Conservation (phyloP, 2,888 invertebrate genomes). For the Hipparchia sbordonii region DNA sequence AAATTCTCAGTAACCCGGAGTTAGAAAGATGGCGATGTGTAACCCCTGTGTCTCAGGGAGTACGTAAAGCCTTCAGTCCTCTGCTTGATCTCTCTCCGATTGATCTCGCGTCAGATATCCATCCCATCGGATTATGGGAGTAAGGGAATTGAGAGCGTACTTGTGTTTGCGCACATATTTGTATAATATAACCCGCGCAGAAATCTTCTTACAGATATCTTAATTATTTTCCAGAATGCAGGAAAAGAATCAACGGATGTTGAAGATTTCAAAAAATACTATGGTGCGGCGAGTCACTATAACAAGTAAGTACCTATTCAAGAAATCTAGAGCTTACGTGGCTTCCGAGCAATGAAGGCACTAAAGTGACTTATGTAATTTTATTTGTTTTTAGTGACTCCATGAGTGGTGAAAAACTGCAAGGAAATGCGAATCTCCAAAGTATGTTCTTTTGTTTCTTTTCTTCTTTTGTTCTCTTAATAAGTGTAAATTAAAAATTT, state of each 20-base stretch:
- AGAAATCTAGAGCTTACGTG: background rate
- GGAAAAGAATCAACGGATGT: slow-evolving; percentile 47
- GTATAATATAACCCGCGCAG: too few species aligned
- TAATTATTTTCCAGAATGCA: slow-evolving; percentile 51
- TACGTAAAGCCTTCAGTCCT: too few species aligned
- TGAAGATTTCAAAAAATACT: slow-evolving; percentile 59
- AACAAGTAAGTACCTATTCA: slow-evolving; percentile 62
- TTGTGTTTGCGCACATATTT: too few species aligned
- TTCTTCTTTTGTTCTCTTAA: background rate
- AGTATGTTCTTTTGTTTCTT: slow-evolving; percentile 46
- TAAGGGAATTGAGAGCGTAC: too few species aligned
- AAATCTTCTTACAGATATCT: background rate
- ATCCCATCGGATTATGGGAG: too few species aligned
- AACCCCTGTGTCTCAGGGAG: too few species aligned
- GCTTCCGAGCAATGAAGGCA: background rate
- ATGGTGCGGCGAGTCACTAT: slow-evolving; percentile 72
- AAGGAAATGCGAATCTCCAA: slow-evolving; percentile 76
- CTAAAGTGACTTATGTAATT: slow-evolving; percentile 4
- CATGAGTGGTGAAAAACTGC: slow-evolving; percentile 66
- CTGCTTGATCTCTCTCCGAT: too few species aligned
- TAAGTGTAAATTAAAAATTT: too few species aligned
- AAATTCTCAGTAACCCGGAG: too few species aligned
- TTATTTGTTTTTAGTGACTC: slow-evolving; percentile 50
- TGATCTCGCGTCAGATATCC: too few species aligned
- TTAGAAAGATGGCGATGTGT: too few species aligned